A percentile compares a stretch with the other conserved stretches of the same genome.
Conservation (phyloP, 2,113 vertebrate genomes). For the Phyllostomus hastatus region DNA sequence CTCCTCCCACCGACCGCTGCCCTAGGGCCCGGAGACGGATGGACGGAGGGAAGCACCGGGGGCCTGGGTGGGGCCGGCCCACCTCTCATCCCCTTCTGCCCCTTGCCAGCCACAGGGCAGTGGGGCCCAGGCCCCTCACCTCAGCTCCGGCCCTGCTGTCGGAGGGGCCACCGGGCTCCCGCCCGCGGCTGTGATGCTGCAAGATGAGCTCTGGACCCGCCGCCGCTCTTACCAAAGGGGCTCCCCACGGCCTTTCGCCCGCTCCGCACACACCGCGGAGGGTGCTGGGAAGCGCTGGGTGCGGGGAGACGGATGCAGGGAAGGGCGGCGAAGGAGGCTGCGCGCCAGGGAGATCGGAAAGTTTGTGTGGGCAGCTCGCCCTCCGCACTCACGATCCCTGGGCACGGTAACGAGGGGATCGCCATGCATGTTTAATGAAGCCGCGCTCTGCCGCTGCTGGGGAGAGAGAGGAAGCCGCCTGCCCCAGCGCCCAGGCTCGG, state of each 20-base stretch:
- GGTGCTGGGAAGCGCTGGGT: not conserved
- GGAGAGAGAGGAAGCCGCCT: not conserved
- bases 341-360: accelerated
- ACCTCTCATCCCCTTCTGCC: accelerated
- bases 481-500: accelerated
- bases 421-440: not conserved
- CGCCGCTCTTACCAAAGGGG: not conserved
- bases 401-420: not conserved
- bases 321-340: not conserved
- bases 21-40: accelerated
- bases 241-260: not conserved
- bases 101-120: accelerated
- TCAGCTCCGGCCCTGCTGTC: accelerated
- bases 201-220: not conserved
- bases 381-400: accelerated
- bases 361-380: not conserved
- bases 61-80: accelerated
- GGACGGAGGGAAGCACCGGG: accelerated
- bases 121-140: not conserved
- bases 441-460: accelerated
- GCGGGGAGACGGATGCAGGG: accelerated
- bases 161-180: not conserved
- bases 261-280: accelerated
- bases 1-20: accelerated
- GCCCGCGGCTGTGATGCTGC: accelerated